Base-by-base conservation (phyloP, 2,113 vertebrate genomes). In the Thalassarche chlororhynchos region DNA sequence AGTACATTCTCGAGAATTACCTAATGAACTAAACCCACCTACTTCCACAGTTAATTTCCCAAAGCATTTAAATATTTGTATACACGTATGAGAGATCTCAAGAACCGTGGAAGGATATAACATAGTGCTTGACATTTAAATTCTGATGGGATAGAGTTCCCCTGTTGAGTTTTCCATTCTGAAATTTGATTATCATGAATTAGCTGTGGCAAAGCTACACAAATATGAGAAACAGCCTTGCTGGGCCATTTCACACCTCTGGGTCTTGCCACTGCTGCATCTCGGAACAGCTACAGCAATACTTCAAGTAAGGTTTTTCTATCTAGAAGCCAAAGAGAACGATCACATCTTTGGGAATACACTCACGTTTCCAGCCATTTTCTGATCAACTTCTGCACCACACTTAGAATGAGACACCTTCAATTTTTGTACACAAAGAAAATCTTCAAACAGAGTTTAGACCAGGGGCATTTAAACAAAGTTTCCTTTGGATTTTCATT, bases 161-260 rank as follows among this genome's bases (percentile, higher is more conserved):
- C 13, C 16, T 58, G 15, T 26, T 81, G 13, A 19, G 9, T 38
- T 32, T 42, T 19, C 57, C 31, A 25, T 29, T 65, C 18, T 15
- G 44, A 58, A 71, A 34, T 46, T 24, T 55, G n/a, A 32, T 87
- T 17, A 16, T 16, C 18, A 5, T 49, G 6, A 44, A 19, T 12
- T 2, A 83, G 18, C 76, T 83, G 38, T 18, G 40, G n/a, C 78
- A 62, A 49, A 69, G 20, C 12, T 14, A 9, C 9, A 9, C 26
- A 42, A 38, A 16, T 2, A 20, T 0, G 3, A 80, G 47, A 38
- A 75, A 26, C 5, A 11, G 8, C 61, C 17, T 17, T 17, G 32
- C 36, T 21, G 14, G 38, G 7, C 42, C 14, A 7, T 19, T 58
- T 64, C 36, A 40, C 5, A 12, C 42, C 42, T 57, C 40, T 18